Conservation (phyloP, 2,113 vertebrate genomes). For the Hymenochirus boettgeri region DNA sequence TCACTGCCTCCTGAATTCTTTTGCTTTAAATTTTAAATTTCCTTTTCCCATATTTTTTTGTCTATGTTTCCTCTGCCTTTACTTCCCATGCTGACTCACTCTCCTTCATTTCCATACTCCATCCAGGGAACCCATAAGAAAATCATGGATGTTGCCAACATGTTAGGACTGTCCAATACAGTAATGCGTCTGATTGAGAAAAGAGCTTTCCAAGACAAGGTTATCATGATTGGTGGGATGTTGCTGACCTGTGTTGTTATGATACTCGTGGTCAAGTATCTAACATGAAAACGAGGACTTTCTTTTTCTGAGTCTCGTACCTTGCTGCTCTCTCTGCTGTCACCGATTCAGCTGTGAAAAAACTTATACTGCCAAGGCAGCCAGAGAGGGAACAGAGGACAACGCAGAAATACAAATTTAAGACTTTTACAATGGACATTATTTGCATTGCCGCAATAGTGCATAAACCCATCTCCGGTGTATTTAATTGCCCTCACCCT, state of each 20-base stretch:
- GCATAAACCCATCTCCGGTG: background rate
- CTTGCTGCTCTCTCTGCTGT: slow-evolving; percentile 3
- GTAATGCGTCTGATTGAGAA: slow-evolving; percentile 96
- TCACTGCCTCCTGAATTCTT: too few species aligned
- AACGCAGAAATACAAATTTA: background rate
- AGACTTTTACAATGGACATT: slow-evolving; percentile 19
- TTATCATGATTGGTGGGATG: slow-evolving; percentile 96
- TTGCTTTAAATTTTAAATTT: too few species aligned
- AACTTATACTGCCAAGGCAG: slow-evolving; percentile 8
- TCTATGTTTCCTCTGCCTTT: too few species aligned
- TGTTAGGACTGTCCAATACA: slow-evolving; percentile 91
- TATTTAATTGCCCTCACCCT: slow-evolving; percentile 12
- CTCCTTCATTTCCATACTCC: background rate
- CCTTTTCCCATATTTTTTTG: background rate
- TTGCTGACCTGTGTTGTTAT: slow-evolving; percentile 85
- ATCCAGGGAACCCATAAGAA: slow-evolving; percentile 90
- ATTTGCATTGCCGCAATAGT: background rate
- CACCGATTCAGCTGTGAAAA: slow-evolving; percentile 23
- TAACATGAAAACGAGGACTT: slow-evolving; percentile 69
- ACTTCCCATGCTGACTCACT: background rate
- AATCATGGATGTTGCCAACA: slow-evolving; percentile 95
- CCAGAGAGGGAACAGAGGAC: background rate
- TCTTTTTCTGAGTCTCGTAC: background rate
- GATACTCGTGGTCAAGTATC: slow-evolving; percentile 84
- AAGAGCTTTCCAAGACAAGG: slow-evolving; percentile 90